A percentile compares a stretch with the other conserved stretches of the same genome.
Evolutionary conservation across 2,113 vertebrate genomes (phyloP).

Genomic region (Sapajus apella): DNA sequence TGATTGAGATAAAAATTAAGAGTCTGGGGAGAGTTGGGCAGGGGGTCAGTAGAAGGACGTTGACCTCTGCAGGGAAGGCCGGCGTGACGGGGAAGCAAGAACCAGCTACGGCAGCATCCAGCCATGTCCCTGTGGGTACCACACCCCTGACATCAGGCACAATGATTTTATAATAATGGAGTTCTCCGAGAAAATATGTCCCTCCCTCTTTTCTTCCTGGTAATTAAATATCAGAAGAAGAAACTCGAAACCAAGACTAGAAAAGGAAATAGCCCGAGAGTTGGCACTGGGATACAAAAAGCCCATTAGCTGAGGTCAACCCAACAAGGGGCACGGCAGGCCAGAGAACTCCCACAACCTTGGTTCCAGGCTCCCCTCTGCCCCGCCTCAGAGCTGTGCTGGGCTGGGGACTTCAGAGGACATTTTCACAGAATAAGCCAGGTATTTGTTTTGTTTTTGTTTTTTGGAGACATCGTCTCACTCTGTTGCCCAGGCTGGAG

Average conservation of each 20-base stretch:
- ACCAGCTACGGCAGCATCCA: rapidly evolving
- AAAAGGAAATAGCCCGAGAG: background rate
- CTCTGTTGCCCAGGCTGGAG: no score
- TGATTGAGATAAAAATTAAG: background rate
- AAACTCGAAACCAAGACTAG: background rate
- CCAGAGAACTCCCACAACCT: background rate
- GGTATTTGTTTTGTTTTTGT: no score
- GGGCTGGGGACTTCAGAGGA: no score
- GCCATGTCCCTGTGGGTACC: background rate
- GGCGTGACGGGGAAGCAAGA: background rate
- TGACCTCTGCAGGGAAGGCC: background rate
- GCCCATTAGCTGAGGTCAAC: background rate
- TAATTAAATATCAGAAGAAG: background rate
- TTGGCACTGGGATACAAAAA: background rate
- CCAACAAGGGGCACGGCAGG: background rate
- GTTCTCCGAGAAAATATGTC: background rate
- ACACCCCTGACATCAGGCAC: background rate
- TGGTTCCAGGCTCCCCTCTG: background rate
- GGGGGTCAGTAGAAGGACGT: background rate
- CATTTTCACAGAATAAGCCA: background rate
- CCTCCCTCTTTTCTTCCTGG: background rate
- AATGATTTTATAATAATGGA: background rate
- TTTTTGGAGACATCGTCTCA: no score
- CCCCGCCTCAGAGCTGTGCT: rapidly evolving
- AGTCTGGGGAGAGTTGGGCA: background rate